Base-by-base conservation (phyloP, 2,888 invertebrate species). In the Chouioia cunea region DNA sequence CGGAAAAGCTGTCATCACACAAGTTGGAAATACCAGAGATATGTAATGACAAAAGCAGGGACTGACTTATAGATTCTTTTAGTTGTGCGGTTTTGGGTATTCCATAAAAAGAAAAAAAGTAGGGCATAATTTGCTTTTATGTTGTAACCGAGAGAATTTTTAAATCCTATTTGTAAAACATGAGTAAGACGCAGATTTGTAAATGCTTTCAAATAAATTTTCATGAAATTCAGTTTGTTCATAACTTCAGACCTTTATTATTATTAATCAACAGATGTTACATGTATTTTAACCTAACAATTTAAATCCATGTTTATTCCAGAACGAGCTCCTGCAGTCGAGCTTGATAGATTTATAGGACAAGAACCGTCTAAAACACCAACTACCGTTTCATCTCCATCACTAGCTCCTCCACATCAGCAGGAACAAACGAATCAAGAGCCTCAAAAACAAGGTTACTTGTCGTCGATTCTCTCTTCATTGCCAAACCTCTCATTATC, bases 401-500 rank as follows among this genome's bases (percentile, higher is more conserved):
- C 59, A 65, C 56, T 16, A 36, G 22, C 16, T 16, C 50, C 20
- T 3, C 70, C 59, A 20, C 75, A 68, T 57, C 77, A 75, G 23
- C 54, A 36, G 44, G 47, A n/a, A 15, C 22, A 46, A n/a, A 48
- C 58, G 22, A 75, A 36, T 4, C 36, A 36, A 36, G 4, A 76
- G 27, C 71, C 75, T n/a, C 74, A 71, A 27, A 81, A 77, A 48
- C 81, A 80, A 53, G 77, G 84, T 62, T 85, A 84, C 50, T 80
- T 85, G 64, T 81, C 83, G 2, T 82, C 84, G 6, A 82, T 85
- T 23, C 74, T 84, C 0, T 85, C 83, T 1, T 84, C 85, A 3
- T 66, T 84, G 46, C 84, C 84, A 6, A 84, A 82, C 69, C 76
- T 85, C 22, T 82, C 83, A 0, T 63, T 85, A 27, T 79, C 83